phyloP scores from a whole-genome alignment of 2,113 vertebrate genomes.

The Boulengerochromis microlepis region DNA sequence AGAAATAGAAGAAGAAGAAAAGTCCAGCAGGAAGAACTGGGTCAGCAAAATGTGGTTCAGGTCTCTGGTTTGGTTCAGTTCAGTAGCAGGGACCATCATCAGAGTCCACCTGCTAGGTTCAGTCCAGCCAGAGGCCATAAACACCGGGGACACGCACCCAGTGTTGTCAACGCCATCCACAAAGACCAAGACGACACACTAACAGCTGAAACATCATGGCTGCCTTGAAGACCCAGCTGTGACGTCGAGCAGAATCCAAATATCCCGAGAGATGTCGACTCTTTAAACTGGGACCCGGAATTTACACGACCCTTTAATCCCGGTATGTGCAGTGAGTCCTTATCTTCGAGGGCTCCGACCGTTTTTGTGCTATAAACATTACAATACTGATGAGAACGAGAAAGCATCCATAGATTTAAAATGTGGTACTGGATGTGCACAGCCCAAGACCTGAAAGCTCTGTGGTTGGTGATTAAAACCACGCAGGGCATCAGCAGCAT shows the following conservation, averaged over 20 bases:
- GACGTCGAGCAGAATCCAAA: not conserved
- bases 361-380: not conserved
- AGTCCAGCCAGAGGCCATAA: not conserved
- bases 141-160: not conserved
- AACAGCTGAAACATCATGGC: not conserved
- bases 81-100: not conserved
- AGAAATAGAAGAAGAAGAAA: slow-evolving; percentile 1
- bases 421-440: not conserved
- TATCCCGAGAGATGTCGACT: not conserved
- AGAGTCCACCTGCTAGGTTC: not conserved
- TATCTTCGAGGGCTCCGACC: not conserved
- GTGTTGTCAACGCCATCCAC: not conserved
- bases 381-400: not conserved
- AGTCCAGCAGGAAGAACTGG: not conserved
- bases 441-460: not conserved
- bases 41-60: not conserved
- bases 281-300: not conserved
- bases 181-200: not conserved
- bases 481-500: not conserved
- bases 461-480: not conserved
- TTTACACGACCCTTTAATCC: not conserved
- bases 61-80: not conserved
- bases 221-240: not conserved
- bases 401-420: not conserved
- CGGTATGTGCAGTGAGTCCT: not conserved